Base-by-base conservation (phyloP, 1,140 invertebrate genomes). In the Rhopalosiphum padi region DNA sequence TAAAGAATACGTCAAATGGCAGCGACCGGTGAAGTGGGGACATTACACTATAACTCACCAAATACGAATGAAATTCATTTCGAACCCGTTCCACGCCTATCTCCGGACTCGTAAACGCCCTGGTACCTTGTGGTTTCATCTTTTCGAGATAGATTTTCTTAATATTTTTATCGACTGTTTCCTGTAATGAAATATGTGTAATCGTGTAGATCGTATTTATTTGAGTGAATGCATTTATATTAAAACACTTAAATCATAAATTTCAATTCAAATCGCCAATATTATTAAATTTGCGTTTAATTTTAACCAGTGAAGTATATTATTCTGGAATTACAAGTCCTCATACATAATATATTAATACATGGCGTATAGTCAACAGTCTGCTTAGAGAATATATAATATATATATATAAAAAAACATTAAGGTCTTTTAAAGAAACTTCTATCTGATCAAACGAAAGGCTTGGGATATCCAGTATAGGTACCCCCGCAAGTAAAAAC, bases 1-100 rank as follows among this genome's bases (percentile, higher is more conserved):
- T 51, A 51, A 15, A 2, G 48, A 51, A 51, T 1, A 51, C 48
- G 15, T 21, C 48, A 51, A 51, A 51, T 51, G 48, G 15, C 15
- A 51, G 46, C 1, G 11, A 51, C 18, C 15, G 48, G 48, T 51
- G 11, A 21, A 51, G 1, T 21, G 48, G 22, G 21, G 3, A 86
- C 1, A 8, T 18, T 11, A 21, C 6, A 4, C 85, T 48, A 60
- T 41, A 41, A 90, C 41, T 91, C 48, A 92, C 91, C 77, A 92
- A 37, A 41, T 37, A 92, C 23, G 91, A 82, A 35, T 92, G 91
- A 51, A 92, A 92, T 85, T 92, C 77, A 6, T 85, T 92, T 35
- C 77, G 82, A 92, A 92, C 91, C 23, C 91, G n/a, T 68, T 46
- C 60, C 21, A 91, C n/a, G n/a, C 91, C 91, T 37, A 53, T 51